Percentiles rank a stretch among this genome's conserved stretches.
Conservation (phyloP, 30 jellyfish, hydroid and myxozoan species). For the Aurelia sp. region DNA sequence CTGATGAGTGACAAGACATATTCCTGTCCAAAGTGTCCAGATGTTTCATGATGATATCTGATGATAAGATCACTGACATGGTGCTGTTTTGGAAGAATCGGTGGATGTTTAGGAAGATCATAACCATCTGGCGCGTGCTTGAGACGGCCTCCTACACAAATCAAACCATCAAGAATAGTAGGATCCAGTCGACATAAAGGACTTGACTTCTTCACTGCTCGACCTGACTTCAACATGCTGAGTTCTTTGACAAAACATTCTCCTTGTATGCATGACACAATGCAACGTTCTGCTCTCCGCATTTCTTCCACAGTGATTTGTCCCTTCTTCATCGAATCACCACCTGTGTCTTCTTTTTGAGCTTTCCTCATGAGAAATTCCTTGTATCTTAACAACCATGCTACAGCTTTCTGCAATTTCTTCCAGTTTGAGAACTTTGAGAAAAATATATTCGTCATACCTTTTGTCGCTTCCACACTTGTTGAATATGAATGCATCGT, state of each 20-base stretch:
- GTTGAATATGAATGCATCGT: too few relatives aligned
- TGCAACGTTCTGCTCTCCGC: neutral
- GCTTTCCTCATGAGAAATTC: too few relatives aligned
- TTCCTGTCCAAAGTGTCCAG: too few relatives aligned
- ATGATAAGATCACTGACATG: too few relatives aligned
- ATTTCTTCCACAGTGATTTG: too few relatives aligned
- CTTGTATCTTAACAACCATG: neutral
- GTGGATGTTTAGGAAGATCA: too few relatives aligned
- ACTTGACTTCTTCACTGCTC: neutral
- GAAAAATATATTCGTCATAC: neutral
- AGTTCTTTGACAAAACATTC: neutral
- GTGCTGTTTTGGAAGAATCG: too few relatives aligned
- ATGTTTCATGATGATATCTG: too few relatives aligned
- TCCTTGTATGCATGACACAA: neutral
- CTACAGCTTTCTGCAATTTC: constrained; percentile 18
- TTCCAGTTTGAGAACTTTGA: neutral
- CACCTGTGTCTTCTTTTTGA: too few relatives aligned
- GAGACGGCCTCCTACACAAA: constrained; percentile 13
- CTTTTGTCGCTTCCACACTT: neutral
- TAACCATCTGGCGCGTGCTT: neutral
- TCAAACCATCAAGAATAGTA: neutral
- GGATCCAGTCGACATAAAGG: constrained; percentile 3
- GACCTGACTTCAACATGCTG: neutral
- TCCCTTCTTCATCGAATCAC: neutral
- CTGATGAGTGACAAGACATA: too few relatives aligned